Conservation (phyloP, 2,113 vertebrate genomes). For the Mionectes macconnelli region DNA sequence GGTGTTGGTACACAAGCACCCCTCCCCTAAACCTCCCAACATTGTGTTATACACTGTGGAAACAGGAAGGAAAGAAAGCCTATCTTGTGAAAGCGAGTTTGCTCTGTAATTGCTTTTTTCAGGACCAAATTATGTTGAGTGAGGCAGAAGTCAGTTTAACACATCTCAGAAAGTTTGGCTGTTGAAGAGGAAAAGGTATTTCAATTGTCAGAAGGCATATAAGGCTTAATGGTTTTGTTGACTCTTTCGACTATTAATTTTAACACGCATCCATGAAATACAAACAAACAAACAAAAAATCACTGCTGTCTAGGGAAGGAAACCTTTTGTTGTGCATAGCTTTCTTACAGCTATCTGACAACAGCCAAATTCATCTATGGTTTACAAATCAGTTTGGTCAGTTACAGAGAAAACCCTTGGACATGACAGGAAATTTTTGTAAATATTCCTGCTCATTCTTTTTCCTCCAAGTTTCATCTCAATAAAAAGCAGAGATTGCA, state of each 20-base stretch:
- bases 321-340: neutral
- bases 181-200: neutral
- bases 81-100: neutral
- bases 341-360: neutral
- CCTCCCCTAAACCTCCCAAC: neutral
- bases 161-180: neutral
- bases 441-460: neutral
- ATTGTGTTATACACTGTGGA: neutral
- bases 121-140: neutral
- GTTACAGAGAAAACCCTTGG: neutral
- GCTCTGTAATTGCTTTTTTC: neutral
- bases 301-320: neutral
- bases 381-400: neutral
- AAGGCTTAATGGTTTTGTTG: neutral
- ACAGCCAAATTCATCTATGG: neutral
- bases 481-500: neutral
- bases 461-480: neutral
- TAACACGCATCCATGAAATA: neutral
- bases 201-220: neutral
- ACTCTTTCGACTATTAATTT: neutral
- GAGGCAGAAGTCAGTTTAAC: neutral
- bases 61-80: fast-evolving
- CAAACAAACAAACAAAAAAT: neutral
- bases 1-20: neutral
- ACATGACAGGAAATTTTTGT: neutral